Conservation (phyloP, 2,888 invertebrate species). For the Drosophila diplacantha region DNA sequence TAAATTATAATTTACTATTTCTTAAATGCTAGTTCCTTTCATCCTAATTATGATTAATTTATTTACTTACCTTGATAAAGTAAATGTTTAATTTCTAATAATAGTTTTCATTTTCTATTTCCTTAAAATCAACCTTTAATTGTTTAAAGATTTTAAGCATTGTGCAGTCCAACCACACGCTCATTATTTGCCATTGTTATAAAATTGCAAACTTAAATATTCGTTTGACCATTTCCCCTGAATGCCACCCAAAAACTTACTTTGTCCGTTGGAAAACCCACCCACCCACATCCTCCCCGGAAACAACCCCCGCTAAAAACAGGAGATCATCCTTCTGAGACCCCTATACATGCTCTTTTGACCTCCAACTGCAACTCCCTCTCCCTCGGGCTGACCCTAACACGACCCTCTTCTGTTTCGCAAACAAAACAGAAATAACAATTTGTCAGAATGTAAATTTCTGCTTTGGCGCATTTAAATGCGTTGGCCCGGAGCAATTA, state of each 20-base stretch:
- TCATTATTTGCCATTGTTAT: conserved; percentile 9
- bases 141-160: neutral
- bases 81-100: no score
- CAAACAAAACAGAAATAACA: conserved; percentile 53
- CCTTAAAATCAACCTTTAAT: neutral
- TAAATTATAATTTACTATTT: no score
- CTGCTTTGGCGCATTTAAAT: conserved; percentile 52
- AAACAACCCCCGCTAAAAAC: conserved; percentile 32
- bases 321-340: conserved; percentile 31
- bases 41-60: neutral
- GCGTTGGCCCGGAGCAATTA: conserved; percentile 59
- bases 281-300: conserved; percentile 21
- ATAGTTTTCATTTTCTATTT: neutral
- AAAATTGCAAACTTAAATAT: conserved; percentile 1
- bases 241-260: conserved; percentile 15
- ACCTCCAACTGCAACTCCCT: conserved; percentile 34
- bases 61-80: neutral
- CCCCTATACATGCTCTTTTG: conserved; percentile 43
- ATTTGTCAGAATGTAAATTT: conserved; percentile 72
- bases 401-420: conserved; percentile 41
- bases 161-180: neutral
- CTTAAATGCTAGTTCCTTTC: no score
- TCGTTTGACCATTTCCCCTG: conserved; percentile 10
- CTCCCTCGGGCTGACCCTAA: conserved; percentile 29
- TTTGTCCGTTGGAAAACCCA: conserved; percentile 5